These are phyloP conservation scores for Troides aeacus DNA, from an alignment of 2,888 invertebrate genomes.

Conservation along the genomic window DNA sequence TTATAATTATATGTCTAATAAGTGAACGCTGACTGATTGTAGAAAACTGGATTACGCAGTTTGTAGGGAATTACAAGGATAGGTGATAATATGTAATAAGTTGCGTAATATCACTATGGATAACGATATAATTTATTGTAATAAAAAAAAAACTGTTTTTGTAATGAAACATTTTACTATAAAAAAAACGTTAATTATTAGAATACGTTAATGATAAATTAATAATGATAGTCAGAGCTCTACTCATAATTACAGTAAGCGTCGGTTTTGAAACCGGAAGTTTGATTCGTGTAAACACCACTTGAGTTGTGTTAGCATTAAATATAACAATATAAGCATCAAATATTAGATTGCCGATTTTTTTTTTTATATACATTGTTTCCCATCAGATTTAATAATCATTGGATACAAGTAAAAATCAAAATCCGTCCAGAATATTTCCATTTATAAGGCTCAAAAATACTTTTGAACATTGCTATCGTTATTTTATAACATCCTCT, in stretches of 20 bases:
- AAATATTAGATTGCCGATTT: too few species aligned
- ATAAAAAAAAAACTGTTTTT: not conserved
- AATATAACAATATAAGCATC: too few species aligned
- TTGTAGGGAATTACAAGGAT: constrained; percentile 16
- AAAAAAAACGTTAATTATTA: not conserved
- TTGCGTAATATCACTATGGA: not conserved
- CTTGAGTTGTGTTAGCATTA: too few species aligned
- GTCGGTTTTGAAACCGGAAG: not conserved
- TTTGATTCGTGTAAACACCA: too few species aligned
- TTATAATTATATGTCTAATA: constrained; percentile 9
- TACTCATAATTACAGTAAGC: not conserved
- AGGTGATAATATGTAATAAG: constrained; percentile 13
- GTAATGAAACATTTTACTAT: not conserved
- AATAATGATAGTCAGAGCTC: not conserved
- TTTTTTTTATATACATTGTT: too few species aligned
- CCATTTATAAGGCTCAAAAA: constrained; percentile 6
- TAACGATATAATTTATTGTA: not conserved
- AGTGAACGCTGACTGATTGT: constrained; percentile 26
- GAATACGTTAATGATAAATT: not conserved
- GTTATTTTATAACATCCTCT: not conserved
- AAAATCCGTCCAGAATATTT: constrained; percentile 27
- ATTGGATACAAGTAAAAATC: constrained; percentile 4
- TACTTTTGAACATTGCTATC: not conserved
- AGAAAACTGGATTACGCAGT: constrained; percentile 19
- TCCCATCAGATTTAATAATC: not conserved